These are phyloP conservation scores for Catagonus wagneri DNA, from an alignment of 2,113 vertebrate species.

Conservation along the genomic window DNA sequence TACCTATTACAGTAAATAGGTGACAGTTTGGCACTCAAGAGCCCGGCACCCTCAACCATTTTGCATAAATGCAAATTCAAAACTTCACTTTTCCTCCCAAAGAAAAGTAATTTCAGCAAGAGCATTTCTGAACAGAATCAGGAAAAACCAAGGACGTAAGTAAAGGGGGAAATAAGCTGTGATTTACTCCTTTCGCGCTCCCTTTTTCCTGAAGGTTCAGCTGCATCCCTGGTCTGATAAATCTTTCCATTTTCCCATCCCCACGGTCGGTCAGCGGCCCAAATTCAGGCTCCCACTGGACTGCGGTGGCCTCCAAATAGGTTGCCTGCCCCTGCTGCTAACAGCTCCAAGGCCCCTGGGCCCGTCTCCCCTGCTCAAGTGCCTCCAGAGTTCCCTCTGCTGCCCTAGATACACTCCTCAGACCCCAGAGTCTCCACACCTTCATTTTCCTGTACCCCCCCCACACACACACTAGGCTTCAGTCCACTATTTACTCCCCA, in stretches of 20 bases:
- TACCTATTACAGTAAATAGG: not conserved
- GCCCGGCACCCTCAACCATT: not conserved
- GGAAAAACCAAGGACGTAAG: not conserved
- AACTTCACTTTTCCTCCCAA: not conserved
- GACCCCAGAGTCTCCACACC: too few species aligned
- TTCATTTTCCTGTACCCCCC: not conserved
- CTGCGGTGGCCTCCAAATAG: fast-evolving
- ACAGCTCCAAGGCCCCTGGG: not conserved
- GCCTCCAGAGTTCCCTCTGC: not conserved
- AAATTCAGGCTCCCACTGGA: not conserved
- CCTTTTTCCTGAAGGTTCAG: not conserved
- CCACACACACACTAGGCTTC: not conserved
- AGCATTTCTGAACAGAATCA: not conserved
- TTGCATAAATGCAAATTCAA: not conserved
- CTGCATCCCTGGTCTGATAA: not conserved
- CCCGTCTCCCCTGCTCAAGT: not conserved
- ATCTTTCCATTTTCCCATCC: not conserved
- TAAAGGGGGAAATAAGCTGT: not conserved
- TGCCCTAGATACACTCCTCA: not conserved
- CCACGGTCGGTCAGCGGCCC: not conserved
- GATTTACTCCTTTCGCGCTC: not conserved
- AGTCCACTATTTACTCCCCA: not conserved
- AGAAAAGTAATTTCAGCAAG: not conserved
- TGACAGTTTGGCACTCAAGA: not conserved
- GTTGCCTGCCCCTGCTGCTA: not conserved